These are phyloP conservation scores for Petrolisthes manimaculis DNA, from an alignment of 2,888 invertebrate species.

Conservation along the genomic window DNA sequence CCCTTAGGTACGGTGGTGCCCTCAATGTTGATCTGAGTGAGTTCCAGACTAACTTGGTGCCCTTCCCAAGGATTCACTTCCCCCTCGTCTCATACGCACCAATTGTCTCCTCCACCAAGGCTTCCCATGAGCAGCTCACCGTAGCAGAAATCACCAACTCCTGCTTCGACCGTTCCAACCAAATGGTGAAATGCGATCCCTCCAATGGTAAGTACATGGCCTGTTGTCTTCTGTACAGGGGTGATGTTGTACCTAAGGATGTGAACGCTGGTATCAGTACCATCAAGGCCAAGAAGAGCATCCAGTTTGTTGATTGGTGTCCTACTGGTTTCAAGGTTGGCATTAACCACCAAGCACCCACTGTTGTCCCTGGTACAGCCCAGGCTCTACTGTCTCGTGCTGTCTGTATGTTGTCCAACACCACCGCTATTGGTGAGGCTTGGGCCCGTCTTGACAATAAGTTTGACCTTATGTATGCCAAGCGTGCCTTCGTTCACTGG, in stretches of 20 bases:
- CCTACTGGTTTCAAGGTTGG: not conserved
- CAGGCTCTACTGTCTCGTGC: not conserved
- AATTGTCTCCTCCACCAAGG: not conserved
- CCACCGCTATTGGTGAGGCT: not conserved
- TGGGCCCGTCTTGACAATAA: not conserved
- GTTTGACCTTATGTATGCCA: not conserved
- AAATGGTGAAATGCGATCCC: not conserved
- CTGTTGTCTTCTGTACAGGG: not conserved
- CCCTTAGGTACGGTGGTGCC: no score
- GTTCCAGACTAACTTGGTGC: no score
- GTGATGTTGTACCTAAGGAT: no score
- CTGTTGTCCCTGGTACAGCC: not conserved
- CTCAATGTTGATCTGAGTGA: no score
- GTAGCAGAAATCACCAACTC: not conserved
- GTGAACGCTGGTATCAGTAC: not conserved
- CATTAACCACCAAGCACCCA: not conserved
- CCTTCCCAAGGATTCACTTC: no score
- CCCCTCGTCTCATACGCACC: no score
- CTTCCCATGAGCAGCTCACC: not conserved
- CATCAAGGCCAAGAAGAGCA: not conserved
- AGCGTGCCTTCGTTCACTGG: constrained; percentile 11
- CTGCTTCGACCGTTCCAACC: not conserved
- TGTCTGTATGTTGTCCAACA: not conserved
- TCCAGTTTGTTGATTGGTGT: not conserved
- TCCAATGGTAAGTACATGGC: not conserved